A percentile compares a stretch with the other conserved stretches of the same genome.
phyloP scores from a whole-genome alignment of 2,888 invertebrate genomes.

The Drosophila greeni region DNA sequence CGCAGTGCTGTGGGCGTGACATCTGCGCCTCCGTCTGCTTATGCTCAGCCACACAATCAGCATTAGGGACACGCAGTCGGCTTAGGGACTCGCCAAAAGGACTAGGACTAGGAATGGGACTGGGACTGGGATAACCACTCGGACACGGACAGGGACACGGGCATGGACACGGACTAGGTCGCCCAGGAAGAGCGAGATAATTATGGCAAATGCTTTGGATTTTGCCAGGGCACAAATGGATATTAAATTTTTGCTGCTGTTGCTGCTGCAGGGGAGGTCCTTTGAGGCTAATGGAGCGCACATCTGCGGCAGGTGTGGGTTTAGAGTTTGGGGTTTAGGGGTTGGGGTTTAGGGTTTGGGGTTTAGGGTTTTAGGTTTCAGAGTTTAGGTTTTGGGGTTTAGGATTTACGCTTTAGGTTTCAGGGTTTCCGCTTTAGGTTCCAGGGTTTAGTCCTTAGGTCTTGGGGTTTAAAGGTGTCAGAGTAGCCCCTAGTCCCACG shows the following conservation, averaged over 20 bases:
- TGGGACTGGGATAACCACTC: neutral
- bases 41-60: conserved; percentile 37
- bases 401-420: conserved; percentile 3
- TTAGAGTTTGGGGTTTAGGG: neutral
- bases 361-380: neutral
- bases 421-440: neutral
- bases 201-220: conserved; percentile 43
- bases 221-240: conserved; percentile 26
- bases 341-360: neutral
- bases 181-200: conserved; percentile 24
- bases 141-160: neutral
- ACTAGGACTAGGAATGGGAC: neutral
- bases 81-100: conserved; percentile 3
- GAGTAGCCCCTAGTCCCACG: neutral
- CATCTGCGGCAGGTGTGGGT: conserved; percentile 17
- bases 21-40: conserved; percentile 19
- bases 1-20: conserved; percentile 19
- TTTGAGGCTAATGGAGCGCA: conserved; percentile 22
- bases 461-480: conserved; percentile 1
- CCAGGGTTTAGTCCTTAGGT: neutral
- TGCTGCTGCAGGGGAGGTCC: neutral
- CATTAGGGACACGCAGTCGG: conserved; percentile 22
- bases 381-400: neutral
- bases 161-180: neutral
- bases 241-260: conserved; percentile 36